Evolutionary conservation across 2,888 invertebrate species (phyloP), one percentile per base, ranked within the genome.

Genomic region (Micropterix aruncella): DNA sequence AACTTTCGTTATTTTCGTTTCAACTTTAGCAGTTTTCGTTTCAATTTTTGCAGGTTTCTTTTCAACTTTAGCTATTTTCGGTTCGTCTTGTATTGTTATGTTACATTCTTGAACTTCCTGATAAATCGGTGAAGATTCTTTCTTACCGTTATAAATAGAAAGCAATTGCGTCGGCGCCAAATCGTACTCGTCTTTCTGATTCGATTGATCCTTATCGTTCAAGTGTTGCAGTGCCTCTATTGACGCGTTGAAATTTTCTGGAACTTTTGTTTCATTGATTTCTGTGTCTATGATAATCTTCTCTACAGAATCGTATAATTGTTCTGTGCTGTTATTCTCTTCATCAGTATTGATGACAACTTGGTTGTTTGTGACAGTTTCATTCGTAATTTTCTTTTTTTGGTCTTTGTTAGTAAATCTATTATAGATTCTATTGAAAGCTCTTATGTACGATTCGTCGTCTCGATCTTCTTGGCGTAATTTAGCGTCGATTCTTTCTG

Each of bases 401-500:
- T 16, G 18, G 36, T 18, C 14, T 42, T 41, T 43, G 19, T 40
- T 44, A 14, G 44, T 41, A 41, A 41, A 16, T 41, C 39, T 41
- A 16, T 41, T 36, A 14, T 18, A 14, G 4, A 40, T 44, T 12
- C 19, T 19, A 2, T 38, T 36, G 15, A 18, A 70, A 15, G 65
- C 63, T 50, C 63, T 66, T 60, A 69, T 67, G 50, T 61, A 62
- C 46, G 61, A 60, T 52, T 62, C 60, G 40, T 70, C 66, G 55
- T 70, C 67, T 47, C 63, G 62, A 50, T 67, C 67, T 54, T 66
- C 66, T 55, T 68, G 64, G 55, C 83, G 65, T 44, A 83, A 60
- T 57, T 82, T 81, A 45, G 77, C 76, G 58, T 83, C 83, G 53
- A 83, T 83, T 51, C 76, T 74, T 57, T 83, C 83, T 46, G 78